Evolutionary conservation across 2,113 vertebrate species (phyloP), one percentile per base, ranked within the genome.

Genomic region (Carassius gibelio): DNA sequence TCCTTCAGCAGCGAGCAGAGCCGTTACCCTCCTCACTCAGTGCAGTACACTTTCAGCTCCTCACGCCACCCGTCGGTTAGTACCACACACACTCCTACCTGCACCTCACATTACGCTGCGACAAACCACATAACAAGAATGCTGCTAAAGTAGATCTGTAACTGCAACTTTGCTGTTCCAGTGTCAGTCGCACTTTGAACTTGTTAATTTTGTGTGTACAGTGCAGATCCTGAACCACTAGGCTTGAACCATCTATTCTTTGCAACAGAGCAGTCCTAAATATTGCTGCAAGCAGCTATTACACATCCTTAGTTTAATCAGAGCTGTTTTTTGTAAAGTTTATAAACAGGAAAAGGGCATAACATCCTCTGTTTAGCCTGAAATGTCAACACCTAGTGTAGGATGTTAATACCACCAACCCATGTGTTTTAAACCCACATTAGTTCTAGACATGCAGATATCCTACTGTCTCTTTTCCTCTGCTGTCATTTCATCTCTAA

Each of bases 1-100:
- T 95, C 96, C 88, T 99, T 98, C 95, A 97, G 96, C 95, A 94
- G 95, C 80, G 98, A 99, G 89, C 97, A 98, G 94, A 95, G 94
- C 91, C 97, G 98, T 15, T 99, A 97, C 75, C 96, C 97, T 42
- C 79, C 96, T 15, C 98, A 99, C 87, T 97, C 97, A 89, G 96
- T 98, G 90, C 98, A 98, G 92, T 99, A 99, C 90, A 96, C 96
- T 88, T 99, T 98, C 92, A 93, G 95, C 62, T 92, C 94, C 87
- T 90, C 94, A 72, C 96, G 98, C 1, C 97, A 99, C 92, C 96
- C 96, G 86, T 95, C 96, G 97, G 98, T 97, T 95, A 95, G 89
- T 42, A 52, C n/a, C 6, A 19, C 10, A 26, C 8, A 30, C 36
- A 23, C 55, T 14, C 17, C 38, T 19, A 5, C 19, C 3, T 42